phyloP scores from a whole-genome alignment of 2,797 vertebrate species.

The Sardinella longiceps region DNA sequence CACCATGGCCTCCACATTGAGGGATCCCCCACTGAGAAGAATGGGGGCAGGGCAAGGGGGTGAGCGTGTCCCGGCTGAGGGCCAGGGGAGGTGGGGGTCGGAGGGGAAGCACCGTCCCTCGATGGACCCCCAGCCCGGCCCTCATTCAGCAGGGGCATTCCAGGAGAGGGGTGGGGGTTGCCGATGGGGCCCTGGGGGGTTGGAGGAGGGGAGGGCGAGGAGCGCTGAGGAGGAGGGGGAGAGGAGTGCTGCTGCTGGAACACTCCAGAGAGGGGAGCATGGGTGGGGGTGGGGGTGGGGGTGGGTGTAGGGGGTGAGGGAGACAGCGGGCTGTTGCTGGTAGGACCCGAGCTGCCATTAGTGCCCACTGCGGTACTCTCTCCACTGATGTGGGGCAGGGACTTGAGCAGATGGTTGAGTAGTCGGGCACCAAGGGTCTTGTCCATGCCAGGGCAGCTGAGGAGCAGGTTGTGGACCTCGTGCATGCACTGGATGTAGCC shows the following conservation, averaged over 20 bases:
- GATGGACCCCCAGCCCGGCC: slow-evolving; percentile 28
- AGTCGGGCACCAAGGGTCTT: slow-evolving; percentile 63
- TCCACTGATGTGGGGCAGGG: slow-evolving; percentile 58
- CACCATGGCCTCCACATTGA: slow-evolving; percentile 71
- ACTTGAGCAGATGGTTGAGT: slow-evolving; percentile 66
- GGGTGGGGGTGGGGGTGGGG: slow-evolving; percentile 22
- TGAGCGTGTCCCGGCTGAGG: slow-evolving; percentile 25
- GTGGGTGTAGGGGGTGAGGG: slow-evolving; percentile 51
- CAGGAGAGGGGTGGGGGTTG: slow-evolving; percentile 44
- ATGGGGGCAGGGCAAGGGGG: slow-evolving; percentile 46
- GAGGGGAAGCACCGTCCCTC: slow-evolving; percentile 35
- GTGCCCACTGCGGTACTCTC: slow-evolving; percentile 27
- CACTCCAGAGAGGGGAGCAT: not conserved
- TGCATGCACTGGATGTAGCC: slow-evolving; percentile 71
- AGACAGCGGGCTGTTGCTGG: slow-evolving; percentile 37
- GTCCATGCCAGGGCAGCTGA: slow-evolving; percentile 66
- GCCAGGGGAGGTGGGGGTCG: slow-evolving; percentile 42
- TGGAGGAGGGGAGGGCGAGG: slow-evolving; percentile 41
- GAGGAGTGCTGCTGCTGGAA: slow-evolving; percentile 27
- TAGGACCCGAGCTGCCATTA: slow-evolving; percentile 5
- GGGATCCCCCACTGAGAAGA: slow-evolving; percentile 56
- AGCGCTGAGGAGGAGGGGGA: slow-evolving; percentile 39
- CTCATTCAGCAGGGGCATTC: slow-evolving; percentile 34
- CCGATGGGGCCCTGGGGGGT: slow-evolving; percentile 29
- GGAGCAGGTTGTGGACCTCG: slow-evolving; percentile 66